Base-by-base conservation (phyloP, 2,797 vertebrate genomes). In the Galaxias olidus region DNA sequence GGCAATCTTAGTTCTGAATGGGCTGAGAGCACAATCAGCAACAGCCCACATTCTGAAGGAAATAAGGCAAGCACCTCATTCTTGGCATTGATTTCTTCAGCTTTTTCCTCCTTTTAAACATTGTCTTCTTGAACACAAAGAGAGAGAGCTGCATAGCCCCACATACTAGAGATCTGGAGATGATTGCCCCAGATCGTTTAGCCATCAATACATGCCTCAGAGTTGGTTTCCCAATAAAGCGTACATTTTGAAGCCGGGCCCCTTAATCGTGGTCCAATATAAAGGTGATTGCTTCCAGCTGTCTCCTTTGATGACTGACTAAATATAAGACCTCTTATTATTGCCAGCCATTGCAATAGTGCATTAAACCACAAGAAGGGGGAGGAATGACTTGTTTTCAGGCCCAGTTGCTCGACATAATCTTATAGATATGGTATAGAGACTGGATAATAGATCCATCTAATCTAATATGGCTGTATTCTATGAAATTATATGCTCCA, bases 1-100 rank as follows among this genome's bases (percentile, higher is more conserved):
- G 74, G 84, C 88, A 89, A 89, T 90, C 86, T 88, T 65, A 66
- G 74, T 78, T 81, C 71, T 87, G 85, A 87, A 84, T 84, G 78
- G 72, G 66, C 76, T 83, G 84, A 87, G 80, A 65, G 73, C 82
- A 86, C 84, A 86, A 88, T 89, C 88, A 88, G 82, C 84, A 86
- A 79, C 75, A 76, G 70, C 69, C 69, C 57, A 72, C 80, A 75
- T 78, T 83, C 78, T 74, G 73, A 82, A 81, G 78, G 81, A 85
- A 86, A 88, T 81, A 85, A 78, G 79, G 77, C 69, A 55, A 66
- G 78, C 77, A 69, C 80, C 84, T 82, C 78, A 84, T 66, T 84
- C 69, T 77, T 73, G 64, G 71, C 81, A 86, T 78, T 73, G 83
- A 86, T 88, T 87, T 78, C 76, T 86, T 72, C 77, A 66, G 56